Evolutionary conservation across 2,888 invertebrate species (phyloP).

Genomic region (Cheilosia grossa): DNA sequence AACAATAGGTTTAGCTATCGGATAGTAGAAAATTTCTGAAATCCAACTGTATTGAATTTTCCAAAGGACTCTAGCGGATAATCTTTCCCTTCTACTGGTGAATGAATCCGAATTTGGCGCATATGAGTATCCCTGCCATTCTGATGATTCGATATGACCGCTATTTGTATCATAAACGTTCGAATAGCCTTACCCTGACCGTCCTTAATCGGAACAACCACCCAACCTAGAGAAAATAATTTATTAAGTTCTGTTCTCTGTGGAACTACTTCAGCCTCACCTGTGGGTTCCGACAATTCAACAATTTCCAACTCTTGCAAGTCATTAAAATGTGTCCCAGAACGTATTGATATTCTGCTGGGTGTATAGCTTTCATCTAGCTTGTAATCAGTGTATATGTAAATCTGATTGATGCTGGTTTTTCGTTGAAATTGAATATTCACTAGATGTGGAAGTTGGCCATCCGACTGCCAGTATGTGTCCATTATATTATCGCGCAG

Average conservation of each 20-base stretch:
- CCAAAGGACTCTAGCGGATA: slow-evolving; percentile 88
- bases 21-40: slow-evolving; percentile 92
- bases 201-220: slow-evolving; percentile 95
- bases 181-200: slow-evolving; percentile 93
- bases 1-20: slow-evolving; percentile 84
- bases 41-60: slow-evolving; percentile 91
- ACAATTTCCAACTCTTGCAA: slow-evolving; percentile 97
- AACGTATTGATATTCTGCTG: slow-evolving; percentile 95
- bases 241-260: too few species aligned
- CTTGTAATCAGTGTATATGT: slow-evolving; percentile 98
- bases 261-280: slow-evolving; percentile 79
- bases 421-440: slow-evolving; percentile 98
- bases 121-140: slow-evolving; percentile 99
- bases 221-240: slow-evolving; percentile 90
- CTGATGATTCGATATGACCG: slow-evolving; percentile 98
- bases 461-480: slow-evolving; percentile 99
- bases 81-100: slow-evolving; percentile 87
- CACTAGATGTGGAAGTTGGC: slow-evolving; percentile 98
- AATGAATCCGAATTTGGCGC: slow-evolving; percentile 97
- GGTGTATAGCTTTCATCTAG: slow-evolving; percentile 99
- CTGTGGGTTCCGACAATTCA: slow-evolving; percentile 95
- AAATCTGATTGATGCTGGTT: slow-evolving; percentile 97
- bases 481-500: slow-evolving; percentile 97
- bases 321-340: slow-evolving; percentile 98
- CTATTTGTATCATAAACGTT: slow-evolving; percentile 98